Evolutionary conservation across 92 coral and sea anemone genomes (phyloP).

Genomic region (Virgularia gustaviana): DNA sequence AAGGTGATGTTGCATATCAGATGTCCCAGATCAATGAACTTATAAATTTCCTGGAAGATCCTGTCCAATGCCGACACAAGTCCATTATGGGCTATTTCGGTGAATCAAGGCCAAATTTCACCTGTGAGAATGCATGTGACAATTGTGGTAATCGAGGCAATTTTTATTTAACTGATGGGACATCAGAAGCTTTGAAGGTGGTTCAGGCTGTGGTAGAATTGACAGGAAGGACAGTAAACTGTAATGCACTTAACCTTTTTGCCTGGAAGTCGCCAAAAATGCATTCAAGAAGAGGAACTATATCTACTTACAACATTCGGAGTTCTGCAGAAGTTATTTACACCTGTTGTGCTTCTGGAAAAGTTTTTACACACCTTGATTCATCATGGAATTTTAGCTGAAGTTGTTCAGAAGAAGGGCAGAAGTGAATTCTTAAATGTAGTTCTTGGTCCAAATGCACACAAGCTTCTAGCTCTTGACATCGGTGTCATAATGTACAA

Average conservation of each 20-base stretch:
- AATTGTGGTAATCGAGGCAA: neutral
- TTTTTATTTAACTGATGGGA: neutral
- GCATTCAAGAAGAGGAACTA: neutral
- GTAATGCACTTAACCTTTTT: too few species aligned
- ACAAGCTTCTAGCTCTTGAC: conserved; percentile 2
- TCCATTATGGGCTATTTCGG: conserved; percentile 36
- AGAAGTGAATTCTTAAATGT: neutral
- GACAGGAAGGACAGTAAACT: neutral
- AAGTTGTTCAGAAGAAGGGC: conserved; percentile 3
- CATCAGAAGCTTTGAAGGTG: neutral
- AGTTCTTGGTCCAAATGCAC: conserved; percentile 19
- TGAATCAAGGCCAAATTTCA: conserved; percentile 4
- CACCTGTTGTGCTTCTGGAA: conserved; percentile 6
- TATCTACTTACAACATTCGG: neutral
- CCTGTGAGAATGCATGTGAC: neutral
- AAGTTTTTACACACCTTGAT: conserved; percentile 25
- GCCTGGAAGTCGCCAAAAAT: neutral
- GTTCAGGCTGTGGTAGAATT: neutral
- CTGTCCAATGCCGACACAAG: too few species aligned
- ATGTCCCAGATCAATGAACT: conserved; percentile 6
- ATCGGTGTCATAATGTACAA: conserved; percentile 7
- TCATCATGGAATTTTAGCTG: neutral
- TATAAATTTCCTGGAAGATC: conserved; percentile 29
- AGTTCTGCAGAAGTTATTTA: neutral
- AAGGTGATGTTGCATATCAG: conserved; percentile 8